A percentile compares a stretch with the other conserved stretches of the same genome.
Evolutionary conservation across 2,113 vertebrate genomes (phyloP).

Genomic region (Sterna hirundo): DNA sequence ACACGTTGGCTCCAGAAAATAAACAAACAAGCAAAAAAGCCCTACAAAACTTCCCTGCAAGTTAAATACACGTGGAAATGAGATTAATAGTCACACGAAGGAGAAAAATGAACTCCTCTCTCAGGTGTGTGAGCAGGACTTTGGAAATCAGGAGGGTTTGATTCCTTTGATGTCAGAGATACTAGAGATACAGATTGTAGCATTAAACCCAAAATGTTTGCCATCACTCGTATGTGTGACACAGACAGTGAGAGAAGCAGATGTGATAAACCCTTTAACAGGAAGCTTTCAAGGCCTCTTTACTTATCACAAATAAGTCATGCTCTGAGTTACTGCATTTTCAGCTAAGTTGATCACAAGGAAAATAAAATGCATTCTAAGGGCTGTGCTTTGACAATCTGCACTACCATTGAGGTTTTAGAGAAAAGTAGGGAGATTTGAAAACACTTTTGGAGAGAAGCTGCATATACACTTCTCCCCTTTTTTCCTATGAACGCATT

Average conservation of each 20-base stretch:
- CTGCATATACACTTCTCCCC: neutral
- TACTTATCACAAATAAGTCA: neutral
- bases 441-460: neutral
- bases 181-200: neutral
- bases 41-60: neutral
- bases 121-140: neutral
- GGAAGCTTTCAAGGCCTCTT: neutral
- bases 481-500: neutral
- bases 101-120: neutral
- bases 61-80: neutral
- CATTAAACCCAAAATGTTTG: neutral
- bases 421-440: neutral
- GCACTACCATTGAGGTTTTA: neutral
- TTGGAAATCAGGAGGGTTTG: neutral
- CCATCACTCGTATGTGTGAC: accelerated
- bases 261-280: neutral
- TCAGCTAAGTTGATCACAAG: neutral
- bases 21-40: neutral
- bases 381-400: neutral
- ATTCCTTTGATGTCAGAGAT: neutral
- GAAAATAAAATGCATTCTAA: neutral
- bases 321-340: neutral
- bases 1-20: neutral
- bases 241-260: neutral
- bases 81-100: neutral